Evolutionary conservation across 2,888 invertebrate genomes (phyloP).

Genomic region (Conus canariensis): DNA sequence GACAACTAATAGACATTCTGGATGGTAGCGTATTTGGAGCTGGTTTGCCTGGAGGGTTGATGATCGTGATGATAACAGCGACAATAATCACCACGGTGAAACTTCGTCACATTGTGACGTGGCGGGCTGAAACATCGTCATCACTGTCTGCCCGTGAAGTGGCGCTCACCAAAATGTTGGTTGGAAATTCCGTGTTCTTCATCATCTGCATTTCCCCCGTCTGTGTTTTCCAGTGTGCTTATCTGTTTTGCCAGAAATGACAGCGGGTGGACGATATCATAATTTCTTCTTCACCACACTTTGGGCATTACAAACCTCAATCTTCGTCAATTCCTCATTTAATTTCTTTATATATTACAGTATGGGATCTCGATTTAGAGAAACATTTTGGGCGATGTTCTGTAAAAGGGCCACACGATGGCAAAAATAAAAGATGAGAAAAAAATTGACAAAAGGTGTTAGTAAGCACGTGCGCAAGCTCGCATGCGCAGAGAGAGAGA

Average conservation of each 20-base stretch:
- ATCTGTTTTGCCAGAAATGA: conserved; percentile 8
- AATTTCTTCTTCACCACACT: neutral
- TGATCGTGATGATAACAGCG: neutral
- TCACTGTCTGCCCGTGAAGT: neutral
- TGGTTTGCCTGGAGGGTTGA: neutral
- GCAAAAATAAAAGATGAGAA: no score
- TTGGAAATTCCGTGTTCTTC: neutral
- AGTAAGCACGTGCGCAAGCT: no score
- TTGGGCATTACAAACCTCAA: neutral
- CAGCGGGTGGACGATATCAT: neutral
- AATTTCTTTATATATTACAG: conserved; percentile 24
- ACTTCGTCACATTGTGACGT: neutral
- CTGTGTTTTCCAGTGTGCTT: neutral
- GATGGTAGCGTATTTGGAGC: neutral
- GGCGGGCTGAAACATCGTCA: conserved; percentile 15
- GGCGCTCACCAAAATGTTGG: conserved; percentile 28
- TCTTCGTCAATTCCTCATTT: conserved; percentile 1
- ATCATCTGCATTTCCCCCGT: neutral
- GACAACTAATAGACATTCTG: neutral
- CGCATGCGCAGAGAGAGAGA: no score
- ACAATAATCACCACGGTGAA: conserved; percentile 12
- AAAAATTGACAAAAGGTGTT: no score
- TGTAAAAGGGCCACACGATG: no score
- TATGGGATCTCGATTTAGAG: conserved; percentile 11
- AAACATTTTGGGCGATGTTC: neutral